Base-by-base conservation (phyloP, 2,797 vertebrate genomes). In the Siniperca obscura region DNA sequence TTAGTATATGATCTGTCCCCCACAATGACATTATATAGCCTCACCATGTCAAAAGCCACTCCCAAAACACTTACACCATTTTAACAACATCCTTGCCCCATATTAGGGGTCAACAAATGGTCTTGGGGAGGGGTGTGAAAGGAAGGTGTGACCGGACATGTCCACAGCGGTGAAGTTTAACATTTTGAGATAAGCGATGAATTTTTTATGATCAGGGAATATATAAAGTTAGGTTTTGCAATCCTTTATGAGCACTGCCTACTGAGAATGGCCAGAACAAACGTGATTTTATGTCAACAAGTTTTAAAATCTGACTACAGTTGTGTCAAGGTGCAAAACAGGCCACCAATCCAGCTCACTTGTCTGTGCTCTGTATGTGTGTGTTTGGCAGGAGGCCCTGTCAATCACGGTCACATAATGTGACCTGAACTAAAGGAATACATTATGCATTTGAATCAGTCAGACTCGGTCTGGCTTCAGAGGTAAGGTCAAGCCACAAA, bases 361-460 rank as follows among this genome's bases (percentile, higher is more conserved):
- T 70, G 19, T 53, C 11, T 61, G 34, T 69, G 53, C 56, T 42
- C 21, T 17, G 40, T 19, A 3, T n/a, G 42, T 53, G 57, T 38
- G 60, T 70, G 53, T 69, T 46, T 12, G 38, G 11, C 22, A 61
- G 27, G 30, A 48, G 4, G 62, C n/a, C 52, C 64, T 48, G 48
- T 83, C 85, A 79, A 34, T 85, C 86, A 81, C 60, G 69, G 80
- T 74, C 71, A 77, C 22, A 55, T 34, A 13, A 62, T 38, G 53
- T 11, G 44, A 79, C 65, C 72, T 38, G 65, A 77, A 76, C 68
- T 64, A n/a, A 64, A 76, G 12, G 25, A 79, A 65, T 82, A 55
- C 52, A 80, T 84, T 65, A 62, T 80, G 38, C 61, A 86, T 81
- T 10, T 44, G 71, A 62, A 53, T 60, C 27, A 53, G 69, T 69